Conservation (phyloP, 1,140 invertebrate species). For the Pseudomyrmex cubaensis region DNA sequence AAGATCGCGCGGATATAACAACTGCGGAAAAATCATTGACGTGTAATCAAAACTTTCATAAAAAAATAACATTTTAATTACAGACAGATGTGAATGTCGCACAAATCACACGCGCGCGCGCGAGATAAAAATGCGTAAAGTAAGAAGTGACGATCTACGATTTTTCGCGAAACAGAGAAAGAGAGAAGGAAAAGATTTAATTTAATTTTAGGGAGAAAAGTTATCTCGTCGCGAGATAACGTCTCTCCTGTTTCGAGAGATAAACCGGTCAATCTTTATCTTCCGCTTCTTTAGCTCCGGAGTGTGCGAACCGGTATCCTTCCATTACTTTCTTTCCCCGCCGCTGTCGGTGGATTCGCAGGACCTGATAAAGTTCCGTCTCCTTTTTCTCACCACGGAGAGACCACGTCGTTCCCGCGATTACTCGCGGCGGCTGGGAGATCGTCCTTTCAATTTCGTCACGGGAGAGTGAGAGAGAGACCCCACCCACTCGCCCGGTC, state of each 20-base stretch:
- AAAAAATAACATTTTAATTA: too few relatives aligned
- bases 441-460: slow-evolving; percentile 72
- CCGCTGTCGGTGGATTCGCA: slow-evolving; percentile 42
- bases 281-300: slow-evolving; percentile 16
- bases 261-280: slow-evolving; percentile 67
- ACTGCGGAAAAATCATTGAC: neutral
- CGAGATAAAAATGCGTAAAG: neutral
- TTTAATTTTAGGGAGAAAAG: slow-evolving; percentile 63
- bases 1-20: neutral
- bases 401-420: slow-evolving; percentile 53
- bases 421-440: slow-evolving; percentile 57
- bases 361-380: slow-evolving; percentile 65
- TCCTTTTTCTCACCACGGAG: slow-evolving; percentile 10
- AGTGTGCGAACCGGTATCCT: slow-evolving; percentile 63
- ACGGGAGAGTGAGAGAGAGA: slow-evolving; percentile 43
- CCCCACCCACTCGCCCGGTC: too few relatives aligned
- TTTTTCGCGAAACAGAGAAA: neutral
- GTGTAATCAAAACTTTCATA: neutral
- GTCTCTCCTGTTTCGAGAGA: slow-evolving; percentile 65
- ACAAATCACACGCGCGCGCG: too few relatives aligned
- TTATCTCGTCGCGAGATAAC: slow-evolving; percentile 66
- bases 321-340: slow-evolving; percentile 67
- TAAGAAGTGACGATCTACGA: neutral
- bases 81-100: too few relatives aligned
- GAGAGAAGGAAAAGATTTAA: slow-evolving; percentile 56